Evolutionary conservation across 2,797 vertebrate species (phyloP).

Genomic region (Myotis myotis): DNA sequence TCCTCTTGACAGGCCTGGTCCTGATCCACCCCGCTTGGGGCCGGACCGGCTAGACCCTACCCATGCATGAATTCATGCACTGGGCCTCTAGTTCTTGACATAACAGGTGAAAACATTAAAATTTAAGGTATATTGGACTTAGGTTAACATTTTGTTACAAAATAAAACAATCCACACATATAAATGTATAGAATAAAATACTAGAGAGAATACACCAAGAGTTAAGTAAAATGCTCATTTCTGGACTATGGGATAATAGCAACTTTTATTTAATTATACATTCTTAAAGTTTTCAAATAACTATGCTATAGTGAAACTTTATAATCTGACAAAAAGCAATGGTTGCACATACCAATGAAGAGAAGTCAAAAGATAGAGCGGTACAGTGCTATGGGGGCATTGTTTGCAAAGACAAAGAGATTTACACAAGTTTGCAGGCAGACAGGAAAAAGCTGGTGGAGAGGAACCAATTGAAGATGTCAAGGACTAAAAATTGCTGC

Average conservation of each 20-base stretch:
- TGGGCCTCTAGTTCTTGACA: background rate
- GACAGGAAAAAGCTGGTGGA: background rate
- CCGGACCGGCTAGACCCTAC: too few species aligned
- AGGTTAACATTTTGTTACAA: slow-evolving; percentile 29
- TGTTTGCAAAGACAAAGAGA: background rate
- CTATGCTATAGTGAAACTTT: background rate
- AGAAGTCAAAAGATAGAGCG: background rate
- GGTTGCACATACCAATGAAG: background rate
- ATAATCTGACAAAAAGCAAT: background rate
- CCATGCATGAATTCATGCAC: too few species aligned
- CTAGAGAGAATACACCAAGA: background rate
- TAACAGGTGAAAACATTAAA: background rate
- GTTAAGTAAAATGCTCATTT: background rate
- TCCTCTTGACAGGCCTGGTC: too few species aligned
- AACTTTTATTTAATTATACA: background rate
- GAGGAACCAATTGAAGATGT: background rate
- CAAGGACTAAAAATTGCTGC: background rate
- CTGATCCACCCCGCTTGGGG: too few species aligned
- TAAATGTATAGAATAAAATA: background rate
- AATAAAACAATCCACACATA: background rate
- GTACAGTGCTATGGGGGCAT: background rate
- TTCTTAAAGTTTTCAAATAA: background rate
- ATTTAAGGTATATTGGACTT: slow-evolving; percentile 30
- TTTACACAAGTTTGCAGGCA: background rate
- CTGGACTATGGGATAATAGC: background rate